Evolutionary conservation across 23 tunicate species (phyloP), one percentile per base, ranked within the genome.

Genomic region (Ascidia mentula): DNA sequence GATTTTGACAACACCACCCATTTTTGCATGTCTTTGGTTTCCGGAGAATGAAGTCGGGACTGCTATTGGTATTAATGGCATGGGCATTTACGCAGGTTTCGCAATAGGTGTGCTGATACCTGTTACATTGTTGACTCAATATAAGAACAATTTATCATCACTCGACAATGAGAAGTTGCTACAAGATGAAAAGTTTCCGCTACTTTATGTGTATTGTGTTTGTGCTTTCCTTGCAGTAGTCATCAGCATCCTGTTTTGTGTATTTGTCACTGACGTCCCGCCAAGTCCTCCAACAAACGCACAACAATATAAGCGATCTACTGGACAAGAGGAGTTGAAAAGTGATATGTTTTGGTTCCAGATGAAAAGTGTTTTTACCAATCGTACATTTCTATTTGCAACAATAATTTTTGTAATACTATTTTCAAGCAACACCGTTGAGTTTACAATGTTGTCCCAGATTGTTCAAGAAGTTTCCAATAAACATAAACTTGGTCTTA

Each of bases 1-100:
- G 34, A 24, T 38, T 6, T 46, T 79, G 42, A 59, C 82, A 33
- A 71, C 69, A 17, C 73, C 73, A 0, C 36, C 82, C 0, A 59
- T 71, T 1, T 79, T 79, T 26, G 82, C 73, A 0, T 73, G 33
- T 7, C 26, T 79, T 8, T 79, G 82, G 82, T 79, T 79, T 37
- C 73, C 82, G 1, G 82, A 79, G n/a, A 3, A 37, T 34, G 73
- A 79, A 22, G 71, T 79, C 36, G 73, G 82, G 17, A 34, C 69
- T 24, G 82, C 82, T 59, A 60, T 79, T 32, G 71, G 73, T n/a
- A 24, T 38, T 22, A 79, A 79, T 37, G 72, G 45, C 4, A 34
- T 79, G 32, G 69, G 82, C 6, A 24, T 79, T 59, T 59, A 42
- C 32, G 18, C 28, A 1, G 82, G 82, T 0, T 59, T 42, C 28